These are phyloP conservation scores for Sialis lutaria DNA, from an alignment of 2,888 invertebrate genomes.

Conservation along the genomic window DNA sequence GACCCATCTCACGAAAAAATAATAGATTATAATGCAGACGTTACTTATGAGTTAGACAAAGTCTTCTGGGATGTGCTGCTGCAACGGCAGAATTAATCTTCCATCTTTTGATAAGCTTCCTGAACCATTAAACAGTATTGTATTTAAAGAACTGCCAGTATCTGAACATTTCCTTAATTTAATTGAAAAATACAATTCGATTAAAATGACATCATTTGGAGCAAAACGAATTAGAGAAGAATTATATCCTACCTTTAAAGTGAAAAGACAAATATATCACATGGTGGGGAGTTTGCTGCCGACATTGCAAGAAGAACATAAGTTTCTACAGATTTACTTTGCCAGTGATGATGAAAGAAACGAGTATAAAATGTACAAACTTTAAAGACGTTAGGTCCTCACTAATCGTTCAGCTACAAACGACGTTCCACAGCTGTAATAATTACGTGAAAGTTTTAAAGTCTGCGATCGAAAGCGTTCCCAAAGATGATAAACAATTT, in stretches of 20 bases:
- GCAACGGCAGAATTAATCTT: conserved; percentile 11
- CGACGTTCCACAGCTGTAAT: too few species aligned
- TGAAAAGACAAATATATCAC: conserved; percentile 13
- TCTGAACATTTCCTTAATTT: not conserved
- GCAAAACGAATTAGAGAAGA: conserved; percentile 6
- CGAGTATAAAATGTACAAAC: too few species aligned
- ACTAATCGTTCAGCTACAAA: too few species aligned
- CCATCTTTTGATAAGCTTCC: conserved; percentile 7
- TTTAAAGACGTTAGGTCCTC: too few species aligned
- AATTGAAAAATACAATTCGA: too few species aligned
- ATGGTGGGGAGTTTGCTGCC: conserved; percentile 9
- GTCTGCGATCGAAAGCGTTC: too few species aligned
- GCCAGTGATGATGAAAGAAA: conserved; percentile 8
- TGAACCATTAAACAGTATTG: conserved; percentile 8
- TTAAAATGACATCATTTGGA: conserved; percentile 7
- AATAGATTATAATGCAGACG: not conserved
- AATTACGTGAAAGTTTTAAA: too few species aligned
- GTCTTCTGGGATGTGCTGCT: conserved; percentile 11
- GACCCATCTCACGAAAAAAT: not conserved
- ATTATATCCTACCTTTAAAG: conserved; percentile 8
- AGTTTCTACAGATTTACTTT: conserved; percentile 11
- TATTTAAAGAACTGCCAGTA: conserved; percentile 4
- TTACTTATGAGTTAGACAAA: not conserved
- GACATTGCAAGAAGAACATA: conserved; percentile 3
- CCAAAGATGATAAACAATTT: too few species aligned